phyloP scores from a whole-genome alignment of 2,888 invertebrate species.

The Lordiphosa fenestrarum region DNA sequence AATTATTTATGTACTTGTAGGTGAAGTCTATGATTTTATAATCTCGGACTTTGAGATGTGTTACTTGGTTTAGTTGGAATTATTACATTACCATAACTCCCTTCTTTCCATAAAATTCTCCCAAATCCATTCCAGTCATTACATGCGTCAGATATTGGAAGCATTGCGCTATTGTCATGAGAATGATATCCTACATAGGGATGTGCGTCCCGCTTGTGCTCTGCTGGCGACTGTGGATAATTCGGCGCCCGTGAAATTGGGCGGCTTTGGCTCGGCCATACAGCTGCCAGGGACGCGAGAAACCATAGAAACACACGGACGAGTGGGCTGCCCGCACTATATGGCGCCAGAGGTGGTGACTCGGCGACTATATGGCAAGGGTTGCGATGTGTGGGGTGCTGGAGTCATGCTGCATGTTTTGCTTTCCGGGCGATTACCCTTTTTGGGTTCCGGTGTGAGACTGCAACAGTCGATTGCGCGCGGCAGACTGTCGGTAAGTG shows the following conservation, averaged over 20 bases:
- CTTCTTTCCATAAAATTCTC: too few species aligned
- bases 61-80: too few species aligned
- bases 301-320: conserved; percentile 84
- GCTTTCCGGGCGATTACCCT: conserved; percentile 96
- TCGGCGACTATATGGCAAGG: conserved; percentile 93
- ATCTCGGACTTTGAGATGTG: too few species aligned
- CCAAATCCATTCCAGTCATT: conserved; percentile 87
- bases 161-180: conserved; percentile 98
- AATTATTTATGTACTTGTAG: too few species aligned
- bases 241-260: conserved; percentile 98
- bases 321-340: conserved; percentile 97
- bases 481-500: conserved; percentile 88
- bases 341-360: conserved; percentile 99
- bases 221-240: conserved; percentile 97
- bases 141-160: conserved; percentile 98
- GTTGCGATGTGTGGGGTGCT: conserved; percentile 98
- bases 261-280: conserved; percentile 98
- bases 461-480: conserved; percentile 95
- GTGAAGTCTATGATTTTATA: too few species aligned
- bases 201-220: conserved; percentile 98
- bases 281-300: conserved; percentile 91
- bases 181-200: conserved; percentile 98
- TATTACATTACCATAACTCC: too few species aligned
- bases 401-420: conserved; percentile 96
- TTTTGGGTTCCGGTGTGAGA: conserved; percentile 95